Percentiles rank a stretch among this genome's conserved stretches.
phyloP scores from a whole-genome alignment of 1,140 invertebrate species.

The Apocrypta bakeri region DNA sequence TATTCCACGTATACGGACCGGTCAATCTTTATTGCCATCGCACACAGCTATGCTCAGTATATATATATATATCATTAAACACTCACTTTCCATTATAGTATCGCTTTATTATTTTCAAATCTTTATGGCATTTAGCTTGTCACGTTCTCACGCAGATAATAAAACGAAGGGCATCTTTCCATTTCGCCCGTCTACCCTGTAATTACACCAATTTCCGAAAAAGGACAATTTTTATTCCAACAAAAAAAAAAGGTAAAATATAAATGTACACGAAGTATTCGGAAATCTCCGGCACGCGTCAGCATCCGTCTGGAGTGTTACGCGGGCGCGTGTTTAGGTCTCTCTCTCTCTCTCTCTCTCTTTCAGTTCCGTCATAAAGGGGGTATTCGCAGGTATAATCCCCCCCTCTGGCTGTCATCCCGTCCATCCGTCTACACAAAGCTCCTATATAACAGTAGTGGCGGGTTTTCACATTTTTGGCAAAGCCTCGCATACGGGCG shows the following conservation, averaged over 20 bases:
- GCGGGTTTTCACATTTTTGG: slow-evolving; percentile 64
- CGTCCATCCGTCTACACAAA: slow-evolving; percentile 2
- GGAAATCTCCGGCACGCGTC: neutral
- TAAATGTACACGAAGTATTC: neutral
- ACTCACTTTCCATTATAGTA: no score
- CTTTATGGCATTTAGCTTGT: no score
- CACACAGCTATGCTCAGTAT: no score
- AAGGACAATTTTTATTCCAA: no score
- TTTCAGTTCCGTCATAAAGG: slow-evolving; percentile 52
- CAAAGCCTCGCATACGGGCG: slow-evolving; percentile 68
- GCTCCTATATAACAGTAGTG: slow-evolving; percentile 18
- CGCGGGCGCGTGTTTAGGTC: neutral
- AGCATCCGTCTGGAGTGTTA: neutral
- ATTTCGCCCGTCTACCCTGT: no score
- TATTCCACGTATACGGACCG: no score
- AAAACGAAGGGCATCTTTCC: no score
- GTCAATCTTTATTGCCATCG: no score
- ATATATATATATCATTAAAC: no score
- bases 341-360: slow-evolving; percentile 46
- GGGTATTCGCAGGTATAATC: slow-evolving; percentile 52
- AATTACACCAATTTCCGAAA: no score
- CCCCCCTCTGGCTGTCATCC: slow-evolving; percentile 44
- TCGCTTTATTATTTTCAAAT: no score
- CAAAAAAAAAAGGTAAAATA: neutral
- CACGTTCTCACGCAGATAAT: no score